Percentiles rank a stretch among this genome's conserved stretches.
Conservation (phyloP, 1,140 invertebrate genomes). For the Dendroctonus ponderosae region DNA sequence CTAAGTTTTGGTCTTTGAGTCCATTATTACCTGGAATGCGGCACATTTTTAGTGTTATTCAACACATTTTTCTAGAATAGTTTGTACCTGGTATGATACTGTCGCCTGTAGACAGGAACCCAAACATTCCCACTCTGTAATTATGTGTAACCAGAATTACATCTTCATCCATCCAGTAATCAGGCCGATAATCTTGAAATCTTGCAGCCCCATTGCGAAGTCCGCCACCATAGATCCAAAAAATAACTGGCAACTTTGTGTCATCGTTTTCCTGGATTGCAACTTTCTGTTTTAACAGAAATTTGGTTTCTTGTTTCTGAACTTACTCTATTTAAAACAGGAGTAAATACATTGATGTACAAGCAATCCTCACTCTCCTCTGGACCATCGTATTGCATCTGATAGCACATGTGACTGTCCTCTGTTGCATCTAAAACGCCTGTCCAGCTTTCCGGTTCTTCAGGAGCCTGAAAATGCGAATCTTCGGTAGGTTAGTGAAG, state of each 20-base stretch:
- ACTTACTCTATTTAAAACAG: slow-evolving; percentile 13
- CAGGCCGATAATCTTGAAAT: no score
- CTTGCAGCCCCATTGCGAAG: no score
- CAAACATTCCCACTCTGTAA: no score
- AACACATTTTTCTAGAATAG: no score
- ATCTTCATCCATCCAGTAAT: no score
- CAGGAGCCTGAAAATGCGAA: slow-evolving; percentile 20
- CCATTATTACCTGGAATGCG: no score
- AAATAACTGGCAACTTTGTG: neutral
- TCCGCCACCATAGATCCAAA: no score
- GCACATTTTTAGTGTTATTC: no score
- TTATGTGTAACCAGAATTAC: no score
- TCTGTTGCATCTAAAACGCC: slow-evolving; percentile 15
- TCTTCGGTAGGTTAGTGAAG: neutral
- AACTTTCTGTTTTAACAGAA: neutral
- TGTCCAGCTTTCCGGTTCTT: slow-evolving; percentile 12
- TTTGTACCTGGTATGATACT: no score
- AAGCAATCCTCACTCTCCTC: slow-evolving; percentile 34
- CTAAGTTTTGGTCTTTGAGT: no score
- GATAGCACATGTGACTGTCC: slow-evolving; percentile 26
- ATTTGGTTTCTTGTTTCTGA: neutral
- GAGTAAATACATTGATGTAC: slow-evolving; percentile 30
- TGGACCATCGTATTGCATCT: slow-evolving; percentile 7
- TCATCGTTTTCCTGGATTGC: neutral
- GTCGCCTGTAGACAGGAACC: no score